Conservation (phyloP, 2,888 invertebrate species). For the Thysanoteuthis rhombus region DNA sequence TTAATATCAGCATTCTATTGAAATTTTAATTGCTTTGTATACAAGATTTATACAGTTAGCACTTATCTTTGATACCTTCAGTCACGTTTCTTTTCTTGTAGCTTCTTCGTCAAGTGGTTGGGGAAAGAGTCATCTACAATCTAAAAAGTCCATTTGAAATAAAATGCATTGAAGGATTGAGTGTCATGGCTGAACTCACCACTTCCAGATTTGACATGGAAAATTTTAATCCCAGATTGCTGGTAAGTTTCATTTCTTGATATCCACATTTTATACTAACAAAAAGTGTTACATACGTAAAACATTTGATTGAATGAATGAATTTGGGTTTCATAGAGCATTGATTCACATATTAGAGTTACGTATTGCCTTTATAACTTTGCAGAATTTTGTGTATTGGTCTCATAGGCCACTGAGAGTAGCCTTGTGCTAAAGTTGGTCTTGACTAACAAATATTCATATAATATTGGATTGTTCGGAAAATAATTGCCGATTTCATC, state of each 20-base stretch:
- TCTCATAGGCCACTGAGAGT: no score
- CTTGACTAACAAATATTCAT: no score
- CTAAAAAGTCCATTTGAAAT: slow-evolving; percentile 66
- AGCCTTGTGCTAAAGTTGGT: no score
- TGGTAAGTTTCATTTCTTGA: neutral
- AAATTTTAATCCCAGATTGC: neutral
- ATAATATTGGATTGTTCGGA: no score
- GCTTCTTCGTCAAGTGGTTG: slow-evolving; percentile 64
- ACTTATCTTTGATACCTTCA: neutral
- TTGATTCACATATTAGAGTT: no score
- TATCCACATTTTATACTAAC: neutral
- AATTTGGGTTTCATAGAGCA: no score
- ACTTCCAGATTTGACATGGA: neutral
- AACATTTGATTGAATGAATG: no score
- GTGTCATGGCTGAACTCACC: slow-evolving; percentile 45
- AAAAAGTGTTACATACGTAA: no score
- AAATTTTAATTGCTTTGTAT: neutral
- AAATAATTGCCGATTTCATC: no score
- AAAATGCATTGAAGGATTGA: slow-evolving; percentile 64
- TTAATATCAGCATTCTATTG: no score
- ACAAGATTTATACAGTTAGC: neutral
- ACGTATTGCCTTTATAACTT: no score
- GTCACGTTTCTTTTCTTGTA: slow-evolving; percentile 39
- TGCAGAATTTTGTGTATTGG: no score
- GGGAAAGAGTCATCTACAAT: slow-evolving; percentile 64